Evolutionary conservation across 1,140 invertebrate species (phyloP).

Genomic region (Drosophila bifasciata): DNA sequence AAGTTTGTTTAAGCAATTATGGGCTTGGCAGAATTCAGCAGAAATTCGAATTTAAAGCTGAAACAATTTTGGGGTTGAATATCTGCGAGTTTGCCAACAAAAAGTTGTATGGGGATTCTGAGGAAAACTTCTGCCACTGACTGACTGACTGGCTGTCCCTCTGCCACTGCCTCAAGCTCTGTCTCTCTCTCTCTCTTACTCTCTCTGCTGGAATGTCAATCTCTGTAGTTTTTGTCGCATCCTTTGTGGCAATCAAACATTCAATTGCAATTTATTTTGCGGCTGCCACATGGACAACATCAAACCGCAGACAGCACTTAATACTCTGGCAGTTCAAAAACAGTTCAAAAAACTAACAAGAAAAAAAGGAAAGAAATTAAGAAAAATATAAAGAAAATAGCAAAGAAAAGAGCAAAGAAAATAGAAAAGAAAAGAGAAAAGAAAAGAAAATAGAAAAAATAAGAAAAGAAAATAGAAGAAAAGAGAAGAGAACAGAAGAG

Average conservation of each 20-base stretch:
- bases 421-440: no score
- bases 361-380: background rate
- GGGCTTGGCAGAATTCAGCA: background rate
- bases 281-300: constrained; percentile 24
- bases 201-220: no score
- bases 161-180: background rate
- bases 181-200: no score
- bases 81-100: background rate
- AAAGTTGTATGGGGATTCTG: background rate
- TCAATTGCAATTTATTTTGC: constrained; percentile 56
- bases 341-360: constrained; percentile 2
- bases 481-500: no score
- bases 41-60: constrained; percentile 18
- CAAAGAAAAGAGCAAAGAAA: constrained; percentile 10
- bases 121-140: constrained; percentile 3
- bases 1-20: constrained; percentile 30
- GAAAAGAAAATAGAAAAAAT: no score
- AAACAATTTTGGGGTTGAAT: no score
- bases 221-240: no score
- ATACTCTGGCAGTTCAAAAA: background rate
- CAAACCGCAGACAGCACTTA: constrained; percentile 31
- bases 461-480: no score
- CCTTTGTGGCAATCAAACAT: constrained; percentile 33
- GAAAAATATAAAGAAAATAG: background rate
- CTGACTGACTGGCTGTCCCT: no score